Evolutionary conservation across 2,888 invertebrate genomes (phyloP), one percentile per base, ranked within the genome.

Genomic region (Limnephilus lunatus): DNA sequence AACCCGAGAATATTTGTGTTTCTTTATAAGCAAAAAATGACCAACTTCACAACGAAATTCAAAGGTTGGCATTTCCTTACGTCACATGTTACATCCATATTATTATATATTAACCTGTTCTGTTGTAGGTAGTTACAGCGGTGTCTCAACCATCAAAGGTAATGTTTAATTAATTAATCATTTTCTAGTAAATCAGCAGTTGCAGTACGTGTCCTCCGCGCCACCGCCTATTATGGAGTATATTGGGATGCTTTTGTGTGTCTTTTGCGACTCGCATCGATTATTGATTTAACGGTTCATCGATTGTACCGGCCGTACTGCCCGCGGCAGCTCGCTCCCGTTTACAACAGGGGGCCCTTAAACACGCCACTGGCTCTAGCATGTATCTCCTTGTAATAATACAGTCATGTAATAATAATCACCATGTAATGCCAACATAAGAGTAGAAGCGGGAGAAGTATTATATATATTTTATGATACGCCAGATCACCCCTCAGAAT

Each of bases 271-370:
- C 89, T 81, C n/a, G 32, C 68, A 90, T 83, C 85, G 92, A 90
- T 92, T 92, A 92, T 92, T 92, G 90, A 92, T 92, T 92, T 82
- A 86, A 90, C 92, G 90, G 80, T 92, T 89, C 81, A 81, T 87
- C 44, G 85, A 31, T 90, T 35, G 80, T 81, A 68, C 68, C 7
- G 25, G 25, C 68, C 68, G n/a, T n/a, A 68, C 25, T 81, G 90
- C 81, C 92, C 85, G 31, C 44, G 86, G 86, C 90, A 90, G n/a
- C 25, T 87, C 81, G 90, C 90, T 92, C 90, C 90, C 92, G 90
- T 92, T 92, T 92, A 31, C 85, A 80, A 86, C 68, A 91, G n/a
- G 30, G 80, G 25, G 25, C 68, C 25, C 9, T 25, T n/a, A 68
- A 68, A 53, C 19, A 53, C 53, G 68, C 25, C 25, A 25, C 68